Base-by-base conservation (phyloP, 2,888 invertebrate species). In the Limnephilus marmoratus region DNA sequence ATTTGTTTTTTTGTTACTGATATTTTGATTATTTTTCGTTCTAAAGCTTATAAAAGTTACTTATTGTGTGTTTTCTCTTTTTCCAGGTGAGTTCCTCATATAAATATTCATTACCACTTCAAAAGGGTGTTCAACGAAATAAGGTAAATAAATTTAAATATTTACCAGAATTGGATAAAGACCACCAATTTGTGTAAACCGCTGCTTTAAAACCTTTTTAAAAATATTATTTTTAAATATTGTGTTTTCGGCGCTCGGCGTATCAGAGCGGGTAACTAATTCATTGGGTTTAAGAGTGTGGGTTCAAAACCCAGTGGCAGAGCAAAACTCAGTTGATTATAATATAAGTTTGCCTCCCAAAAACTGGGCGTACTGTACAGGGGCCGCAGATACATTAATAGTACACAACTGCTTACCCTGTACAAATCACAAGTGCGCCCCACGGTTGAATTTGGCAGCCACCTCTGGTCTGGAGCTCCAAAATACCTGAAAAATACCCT, bases 111-210 rank as follows among this genome's bases (percentile, higher is more conserved):
- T 68, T 68, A 24, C 24, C 68, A 9, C 68, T 68, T 24, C 68
- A 68, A 68, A 68, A 24, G 68, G 68, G 24, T 24, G 68, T 68
- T 68, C 24, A 68, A 68, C 68, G 24, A 68, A 68, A 68, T 68
- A 68, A 68, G 68, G 68, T 68, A 68, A 68, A 68, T n/a, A 68
- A 68, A 68, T 68, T 68, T 68, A n/a, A 68, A 68, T 68, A 68
- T 68, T 68, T 68, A 5, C 53, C 68, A 24, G 24, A 68, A n/a
- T 68, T 68, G 24, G 24, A 68, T 68, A 68, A 68, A 68, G 7
- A 68, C 68, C n/a, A 7, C 68, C 24, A 68, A 68, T 68, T 68
- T 68, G n/a, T 24, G 68, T 68, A 68, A 68, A 24, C 68, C 68
- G 68, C n/a, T 68, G 68, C 68, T 68, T 24, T 15, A 15, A 53